Evolutionary conservation across 2,888 invertebrate genomes (phyloP).

Genomic region (Amaurobius ferox): DNA sequence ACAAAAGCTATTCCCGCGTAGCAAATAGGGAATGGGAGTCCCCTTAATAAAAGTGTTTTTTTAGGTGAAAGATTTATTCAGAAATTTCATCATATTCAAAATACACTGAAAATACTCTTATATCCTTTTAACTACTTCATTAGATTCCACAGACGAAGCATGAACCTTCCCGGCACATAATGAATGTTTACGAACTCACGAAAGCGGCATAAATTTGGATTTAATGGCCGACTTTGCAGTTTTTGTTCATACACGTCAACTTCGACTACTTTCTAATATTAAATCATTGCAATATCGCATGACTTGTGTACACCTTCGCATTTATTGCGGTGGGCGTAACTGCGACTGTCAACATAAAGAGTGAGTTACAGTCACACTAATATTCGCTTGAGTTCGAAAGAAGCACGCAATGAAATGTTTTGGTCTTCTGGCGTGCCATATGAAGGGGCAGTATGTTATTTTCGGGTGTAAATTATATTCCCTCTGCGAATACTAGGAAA

Average conservation of each 20-base stretch:
- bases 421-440: not conserved
- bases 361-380: conserved; percentile 6
- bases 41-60: too few species aligned
- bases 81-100: too few species aligned
- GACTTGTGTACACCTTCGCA: not conserved
- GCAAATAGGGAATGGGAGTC: too few species aligned
- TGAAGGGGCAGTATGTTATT: not conserved
- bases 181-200: too few species aligned
- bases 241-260: not conserved
- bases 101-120: too few species aligned
- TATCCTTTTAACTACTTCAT: too few species aligned
- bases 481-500: not conserved
- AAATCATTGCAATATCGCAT: not conserved
- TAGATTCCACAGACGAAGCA: too few species aligned
- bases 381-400: not conserved
- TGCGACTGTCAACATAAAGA: not conserved
- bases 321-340: conserved; percentile 2
- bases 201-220: too few species aligned
- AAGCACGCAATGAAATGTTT: conserved; percentile 14
- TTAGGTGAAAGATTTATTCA: too few species aligned
- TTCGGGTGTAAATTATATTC: not conserved
- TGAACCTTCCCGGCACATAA: too few species aligned
- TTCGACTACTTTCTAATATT: not conserved
- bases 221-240: not conserved
- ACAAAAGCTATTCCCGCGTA: too few species aligned